Evolutionary conservation across 2,888 invertebrate genomes (phyloP).

Genomic region (Athrips mouffetella): DNA sequence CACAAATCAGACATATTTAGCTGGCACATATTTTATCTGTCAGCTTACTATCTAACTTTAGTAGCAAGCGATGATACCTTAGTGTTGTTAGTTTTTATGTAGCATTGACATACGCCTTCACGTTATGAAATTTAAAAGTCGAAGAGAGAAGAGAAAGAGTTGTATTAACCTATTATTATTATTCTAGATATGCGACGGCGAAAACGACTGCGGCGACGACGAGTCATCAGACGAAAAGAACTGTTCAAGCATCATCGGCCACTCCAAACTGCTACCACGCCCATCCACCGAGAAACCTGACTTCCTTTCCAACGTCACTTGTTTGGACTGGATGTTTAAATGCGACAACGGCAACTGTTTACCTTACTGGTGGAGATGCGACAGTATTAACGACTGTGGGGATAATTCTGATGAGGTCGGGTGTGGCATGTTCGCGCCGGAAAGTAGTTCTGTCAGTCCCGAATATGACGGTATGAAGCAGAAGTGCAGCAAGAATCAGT

Average conservation of each 20-base stretch:
- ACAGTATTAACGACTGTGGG: constrained; percentile 85
- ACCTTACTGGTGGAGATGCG: constrained; percentile 90
- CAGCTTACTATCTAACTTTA: too few species aligned
- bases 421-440: constrained; percentile 55
- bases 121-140: too few species aligned
- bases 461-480: constrained; percentile 35
- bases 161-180: neutral
- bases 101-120: too few species aligned
- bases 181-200: constrained; percentile 81
- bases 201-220: constrained; percentile 83
- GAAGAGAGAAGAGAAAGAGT: too few species aligned
- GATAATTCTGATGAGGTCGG: constrained; percentile 86
- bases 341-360: constrained; percentile 84
- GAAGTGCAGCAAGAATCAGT: constrained; percentile 62
- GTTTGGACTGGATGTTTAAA: constrained; percentile 88
- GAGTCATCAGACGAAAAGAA: constrained; percentile 84
- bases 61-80: too few species aligned
- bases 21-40: too few species aligned
- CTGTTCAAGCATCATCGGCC: constrained; percentile 68
- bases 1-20: too few species aligned
- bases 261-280: constrained; percentile 52
- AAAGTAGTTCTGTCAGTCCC: constrained; percentile 39
- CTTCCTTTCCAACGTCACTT: constrained; percentile 62
- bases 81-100: too few species aligned
- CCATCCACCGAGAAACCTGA: constrained; percentile 40